Percentiles rank a stretch among this genome's conserved stretches.
Conservation (phyloP, 2,797 vertebrate genomes). For the Sciaenops ocellatus region DNA sequence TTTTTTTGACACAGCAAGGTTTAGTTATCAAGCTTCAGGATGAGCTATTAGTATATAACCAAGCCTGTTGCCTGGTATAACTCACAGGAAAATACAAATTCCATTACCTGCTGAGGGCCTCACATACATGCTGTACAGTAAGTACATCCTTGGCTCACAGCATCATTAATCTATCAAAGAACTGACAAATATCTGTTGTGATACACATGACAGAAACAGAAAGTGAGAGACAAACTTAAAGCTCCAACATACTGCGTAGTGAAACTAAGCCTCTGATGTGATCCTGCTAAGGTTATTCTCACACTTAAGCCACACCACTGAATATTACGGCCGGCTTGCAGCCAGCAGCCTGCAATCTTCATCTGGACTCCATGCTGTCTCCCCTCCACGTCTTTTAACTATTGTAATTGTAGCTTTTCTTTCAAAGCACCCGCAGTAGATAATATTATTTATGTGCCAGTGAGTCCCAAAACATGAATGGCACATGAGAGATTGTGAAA, state of each 20-base stretch:
- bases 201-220: not conserved
- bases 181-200: conserved; percentile 1
- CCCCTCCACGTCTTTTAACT: not conserved
- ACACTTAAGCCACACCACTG: not conserved
- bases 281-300: not conserved
- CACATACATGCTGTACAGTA: not conserved
- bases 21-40: not conserved
- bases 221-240: not conserved
- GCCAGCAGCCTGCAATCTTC: not conserved
- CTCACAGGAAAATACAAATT: not conserved
- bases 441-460: not conserved
- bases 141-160: not conserved
- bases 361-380: not conserved
- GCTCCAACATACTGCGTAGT: not conserved
- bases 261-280: not conserved
- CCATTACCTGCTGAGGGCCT: not conserved
- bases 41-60: not conserved
- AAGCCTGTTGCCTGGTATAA: not conserved
- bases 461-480: not conserved
- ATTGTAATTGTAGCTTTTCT: not conserved
- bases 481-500: no score
- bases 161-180: conserved; percentile 26
- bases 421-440: not conserved
- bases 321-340: not conserved
- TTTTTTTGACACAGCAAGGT: not conserved